A percentile compares a stretch with the other conserved stretches of the same genome.
Evolutionary conservation across 2,888 invertebrate species (phyloP).

Genomic region (Cheilosia grossa): DNA sequence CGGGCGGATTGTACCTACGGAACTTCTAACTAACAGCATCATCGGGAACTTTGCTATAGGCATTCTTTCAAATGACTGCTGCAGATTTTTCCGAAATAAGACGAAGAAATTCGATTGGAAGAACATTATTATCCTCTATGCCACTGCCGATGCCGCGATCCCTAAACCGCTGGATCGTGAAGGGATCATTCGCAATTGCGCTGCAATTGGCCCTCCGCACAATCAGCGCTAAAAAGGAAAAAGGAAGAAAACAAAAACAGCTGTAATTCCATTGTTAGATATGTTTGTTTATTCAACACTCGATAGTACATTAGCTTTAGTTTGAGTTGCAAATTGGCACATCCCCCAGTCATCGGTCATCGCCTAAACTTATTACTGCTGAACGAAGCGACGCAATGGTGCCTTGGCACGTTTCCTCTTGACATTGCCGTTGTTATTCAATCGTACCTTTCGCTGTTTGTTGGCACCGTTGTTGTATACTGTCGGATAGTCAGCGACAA

Average conservation of each 20-base stretch:
- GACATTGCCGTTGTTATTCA: constrained; percentile 76
- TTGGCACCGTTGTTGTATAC: constrained; percentile 28
- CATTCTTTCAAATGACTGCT: too few species aligned
- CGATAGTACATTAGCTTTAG: constrained; percentile 15
- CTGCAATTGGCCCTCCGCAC: too few species aligned
- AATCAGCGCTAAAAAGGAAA: too few species aligned
- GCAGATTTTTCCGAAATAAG: too few species aligned
- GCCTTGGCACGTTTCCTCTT: constrained; percentile 57
- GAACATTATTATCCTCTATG: too few species aligned
- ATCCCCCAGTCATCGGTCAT: neutral
- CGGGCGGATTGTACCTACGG: too few species aligned
- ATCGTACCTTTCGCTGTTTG: constrained; percentile 75
- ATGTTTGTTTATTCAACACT: constrained; percentile 24
- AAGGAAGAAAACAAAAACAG: neutral
- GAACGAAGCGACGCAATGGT: constrained; percentile 41
- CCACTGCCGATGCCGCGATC: too few species aligned
- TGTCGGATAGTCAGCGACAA: constrained; percentile 39
- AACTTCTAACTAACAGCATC: too few species aligned
- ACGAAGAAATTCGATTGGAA: too few species aligned
- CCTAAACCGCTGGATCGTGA: too few species aligned
- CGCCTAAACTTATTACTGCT: constrained; percentile 27
- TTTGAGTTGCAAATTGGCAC: constrained; percentile 4
- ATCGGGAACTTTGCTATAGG: too few species aligned
- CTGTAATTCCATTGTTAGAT: neutral
- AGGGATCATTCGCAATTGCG: too few species aligned